Base-by-base conservation (phyloP, 2,888 invertebrate genomes). In the Drosophila siamana region DNA sequence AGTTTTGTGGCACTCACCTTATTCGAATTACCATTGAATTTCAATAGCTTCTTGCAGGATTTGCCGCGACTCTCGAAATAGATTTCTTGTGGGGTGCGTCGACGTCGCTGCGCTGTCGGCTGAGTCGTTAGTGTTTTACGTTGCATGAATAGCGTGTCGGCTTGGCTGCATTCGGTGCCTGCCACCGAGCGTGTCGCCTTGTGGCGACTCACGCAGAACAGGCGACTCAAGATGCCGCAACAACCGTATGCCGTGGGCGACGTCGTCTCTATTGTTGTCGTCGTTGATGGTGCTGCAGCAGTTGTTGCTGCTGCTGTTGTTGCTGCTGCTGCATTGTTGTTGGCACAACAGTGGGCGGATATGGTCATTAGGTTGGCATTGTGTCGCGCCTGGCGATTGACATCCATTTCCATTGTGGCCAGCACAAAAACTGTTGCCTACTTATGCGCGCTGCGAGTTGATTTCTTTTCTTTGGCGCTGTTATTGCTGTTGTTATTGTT, bases 21-120 rank as follows among this genome's bases (percentile, higher is more conserved):
- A 92, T 96, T 96, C 52, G 96, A 96, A 90, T 95, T 95, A 80
- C 96, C 96, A 92, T 96, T 96, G 93, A 96, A 96, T 90, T 95
- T 94, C 62, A 97, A 94, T 78, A 97, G 93, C 92, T 96, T 96
- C 89, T 95, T 95, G 92, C 96, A 96, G 92, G 96, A 96, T 91
- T 96, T 96, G 74, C 96, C 96, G 73, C 96, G 94, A 86, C 95
- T 96, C 92, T 96, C 96, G 86, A 95, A 95, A 91, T 95, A 95
- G 91, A 95, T 94, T 93, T 95, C 93, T 91, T 95, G 95, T 30
- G 92, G 92, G 47, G 91, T 91, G 64, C 92, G 91, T 50, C 91
- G 89, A 51, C 89, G 83, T 62, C 90, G 84, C 55, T 87, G 84
- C 46, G 81, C 51, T 60, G 70, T 55, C 50, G 86, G 62, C 28